phyloP scores from a whole-genome alignment of 2,113 vertebrate genomes.

The Colinus virginianus region DNA sequence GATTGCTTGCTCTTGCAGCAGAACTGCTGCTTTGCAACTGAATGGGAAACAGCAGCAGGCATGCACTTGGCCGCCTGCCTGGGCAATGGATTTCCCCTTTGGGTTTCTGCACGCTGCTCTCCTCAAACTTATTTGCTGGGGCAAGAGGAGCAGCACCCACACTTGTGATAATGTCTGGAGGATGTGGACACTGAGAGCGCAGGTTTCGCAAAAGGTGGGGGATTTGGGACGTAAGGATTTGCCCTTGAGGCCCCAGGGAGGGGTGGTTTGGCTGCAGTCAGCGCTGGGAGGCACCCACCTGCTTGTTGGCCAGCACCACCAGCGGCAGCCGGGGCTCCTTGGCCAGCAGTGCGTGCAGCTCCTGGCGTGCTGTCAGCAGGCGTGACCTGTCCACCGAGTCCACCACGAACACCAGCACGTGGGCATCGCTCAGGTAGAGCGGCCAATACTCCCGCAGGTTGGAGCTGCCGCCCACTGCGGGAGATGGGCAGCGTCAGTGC shows the following conservation, averaged over 20 bases:
- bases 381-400: conserved; percentile 86
- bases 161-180: background rate
- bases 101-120: background rate
- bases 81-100: background rate
- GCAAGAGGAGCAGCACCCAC: background rate
- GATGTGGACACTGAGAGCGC: background rate
- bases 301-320: conserved; percentile 90
- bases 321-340: conserved; percentile 83
- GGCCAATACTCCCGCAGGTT: conserved; percentile 88
- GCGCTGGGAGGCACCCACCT: conserved; percentile 73
- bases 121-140: background rate
- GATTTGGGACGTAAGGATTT: background rate
- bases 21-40: background rate
- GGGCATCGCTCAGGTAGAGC: conserved; percentile 86
- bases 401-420: conserved; percentile 90
- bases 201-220: background rate
- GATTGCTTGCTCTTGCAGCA: fast-evolving
- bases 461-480: background rate
- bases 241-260: fast-evolving
- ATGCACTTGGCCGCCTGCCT: background rate
- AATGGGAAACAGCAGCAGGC: background rate
- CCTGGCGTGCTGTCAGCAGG: conserved; percentile 83
- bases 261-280: background rate
- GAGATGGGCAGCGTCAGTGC: background rate
- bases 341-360: conserved; percentile 86